Conservation (phyloP, 2,797 vertebrate genomes). For the Brachyrhaphis roseni region DNA sequence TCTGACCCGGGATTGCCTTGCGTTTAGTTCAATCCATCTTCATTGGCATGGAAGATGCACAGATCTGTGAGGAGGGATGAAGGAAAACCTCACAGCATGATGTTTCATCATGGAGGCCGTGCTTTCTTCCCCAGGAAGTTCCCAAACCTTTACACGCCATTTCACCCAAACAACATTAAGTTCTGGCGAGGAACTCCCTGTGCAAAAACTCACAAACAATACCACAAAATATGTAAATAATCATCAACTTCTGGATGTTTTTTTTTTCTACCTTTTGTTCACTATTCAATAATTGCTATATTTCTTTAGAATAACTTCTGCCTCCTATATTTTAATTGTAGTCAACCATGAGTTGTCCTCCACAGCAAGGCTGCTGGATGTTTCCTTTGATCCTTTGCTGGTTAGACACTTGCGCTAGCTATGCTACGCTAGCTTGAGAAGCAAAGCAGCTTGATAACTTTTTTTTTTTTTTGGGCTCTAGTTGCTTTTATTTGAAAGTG, state of each 20-base stretch:
- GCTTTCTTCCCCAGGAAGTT: neutral
- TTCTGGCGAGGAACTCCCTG: neutral
- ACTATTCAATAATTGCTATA: neutral
- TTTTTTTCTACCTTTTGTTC: neutral
- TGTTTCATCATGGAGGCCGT: neutral
- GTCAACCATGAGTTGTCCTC: neutral
- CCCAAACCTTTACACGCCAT: neutral
- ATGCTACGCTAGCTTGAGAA: too few relatives aligned
- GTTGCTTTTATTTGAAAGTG: too few relatives aligned
- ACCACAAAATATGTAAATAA: too few relatives aligned
- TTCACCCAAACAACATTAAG: too few relatives aligned
- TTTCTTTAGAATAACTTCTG: neutral
- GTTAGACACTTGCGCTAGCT: too few relatives aligned
- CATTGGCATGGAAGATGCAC: neutral
- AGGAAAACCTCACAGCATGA: neutral
- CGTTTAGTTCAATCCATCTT: neutral
- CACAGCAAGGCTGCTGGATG: too few relatives aligned
- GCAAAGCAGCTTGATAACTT: too few relatives aligned
- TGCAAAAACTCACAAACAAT: neutral
- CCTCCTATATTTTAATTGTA: neutral
- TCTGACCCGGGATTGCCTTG: neutral
- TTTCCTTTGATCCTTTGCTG: too few relatives aligned
- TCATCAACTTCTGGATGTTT: neutral
- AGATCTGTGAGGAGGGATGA: neutral
- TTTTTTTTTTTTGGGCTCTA: too few relatives aligned